phyloP scores from a whole-genome alignment of 64 coral and sea anemone species.

The Montipora capricornis region DNA sequence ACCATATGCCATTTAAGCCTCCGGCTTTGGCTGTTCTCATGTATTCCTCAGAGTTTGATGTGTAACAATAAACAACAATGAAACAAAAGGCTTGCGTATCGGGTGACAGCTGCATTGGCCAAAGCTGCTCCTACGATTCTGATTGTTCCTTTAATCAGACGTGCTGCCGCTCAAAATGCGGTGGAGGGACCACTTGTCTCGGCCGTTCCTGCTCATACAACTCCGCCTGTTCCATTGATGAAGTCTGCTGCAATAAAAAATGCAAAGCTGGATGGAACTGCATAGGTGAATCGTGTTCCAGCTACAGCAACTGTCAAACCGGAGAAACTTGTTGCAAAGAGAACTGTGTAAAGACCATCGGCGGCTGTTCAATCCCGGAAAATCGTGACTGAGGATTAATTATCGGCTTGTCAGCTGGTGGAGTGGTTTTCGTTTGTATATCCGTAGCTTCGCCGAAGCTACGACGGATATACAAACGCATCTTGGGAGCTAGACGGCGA shows the following conservation, averaged over 20 bases:
- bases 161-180: not conserved
- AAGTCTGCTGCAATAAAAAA: not conserved
- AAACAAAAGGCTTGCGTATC: too few relatives aligned
- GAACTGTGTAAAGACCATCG: not conserved
- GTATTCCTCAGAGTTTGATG: too few relatives aligned
- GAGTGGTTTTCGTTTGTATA: too few relatives aligned
- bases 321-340: not conserved
- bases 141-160: slow-evolving; percentile 1
- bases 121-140: not conserved
- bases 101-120: not conserved
- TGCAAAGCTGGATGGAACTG: not conserved
- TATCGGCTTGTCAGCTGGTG: too few relatives aligned
- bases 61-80: too few relatives aligned
- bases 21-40: too few relatives aligned
- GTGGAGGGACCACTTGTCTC: not conserved
- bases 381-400: too few relatives aligned
- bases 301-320: not conserved
- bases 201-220: not conserved
- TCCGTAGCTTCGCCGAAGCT: too few relatives aligned
- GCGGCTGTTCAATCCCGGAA: too few relatives aligned
- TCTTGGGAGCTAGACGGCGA: too few relatives aligned
- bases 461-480: too few relatives aligned
- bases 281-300: not conserved
- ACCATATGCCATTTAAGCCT: too few relatives aligned
- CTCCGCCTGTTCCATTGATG: not conserved